Evolutionary conservation across 2,888 invertebrate genomes (phyloP), one percentile per base, ranked within the genome.

Genomic region (Drosophila neotestacea): DNA sequence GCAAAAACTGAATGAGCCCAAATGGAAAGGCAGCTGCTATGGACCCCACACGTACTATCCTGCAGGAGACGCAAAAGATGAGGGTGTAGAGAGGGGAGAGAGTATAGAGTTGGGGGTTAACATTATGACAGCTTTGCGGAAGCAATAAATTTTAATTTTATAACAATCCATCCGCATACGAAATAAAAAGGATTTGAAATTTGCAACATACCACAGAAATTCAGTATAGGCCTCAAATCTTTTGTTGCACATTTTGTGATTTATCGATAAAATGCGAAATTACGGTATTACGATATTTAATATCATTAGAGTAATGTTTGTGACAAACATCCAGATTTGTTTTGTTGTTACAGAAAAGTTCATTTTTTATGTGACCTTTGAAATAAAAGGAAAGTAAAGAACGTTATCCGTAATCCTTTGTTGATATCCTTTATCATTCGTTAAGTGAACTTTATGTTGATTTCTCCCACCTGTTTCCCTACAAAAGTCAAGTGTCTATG

Each of bases 111-210:
- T 6, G 36, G 27, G 54, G 38, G 41, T 58, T 65, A 62, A 59
- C 50, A 79, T 76, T 79, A 79, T 79, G 80, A 70, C 77, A 76
- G 72, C 81, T 84, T 77, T 82, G 80, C 75, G 79, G 69, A 70
- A 73, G 89, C 78, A 85, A 85, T 85, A 85, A 85, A 85, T 85
- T 88, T 89, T 88, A 85, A 85, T 85, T 85, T 88, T 66, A 71
- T 73, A 71, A 69, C 79, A 85, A 79, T 77, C 73, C 89, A 85
- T 76, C 66, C 70, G 88, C 89, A 87, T 87, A 70, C 78, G 66
- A 80, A 84, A 77, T 73, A 64, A 64, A 58, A 58, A 16, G 47
- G 42, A 50, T 64, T 64, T 30, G 32, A 72, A 79, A 86, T 84
- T 72, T 72, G 62, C 62, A 66, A 61, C 76, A 81, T 54, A 63